Evolutionary conservation across 2,888 invertebrate genomes (phyloP).

Genomic region (Drosophila nigritarsus): DNA sequence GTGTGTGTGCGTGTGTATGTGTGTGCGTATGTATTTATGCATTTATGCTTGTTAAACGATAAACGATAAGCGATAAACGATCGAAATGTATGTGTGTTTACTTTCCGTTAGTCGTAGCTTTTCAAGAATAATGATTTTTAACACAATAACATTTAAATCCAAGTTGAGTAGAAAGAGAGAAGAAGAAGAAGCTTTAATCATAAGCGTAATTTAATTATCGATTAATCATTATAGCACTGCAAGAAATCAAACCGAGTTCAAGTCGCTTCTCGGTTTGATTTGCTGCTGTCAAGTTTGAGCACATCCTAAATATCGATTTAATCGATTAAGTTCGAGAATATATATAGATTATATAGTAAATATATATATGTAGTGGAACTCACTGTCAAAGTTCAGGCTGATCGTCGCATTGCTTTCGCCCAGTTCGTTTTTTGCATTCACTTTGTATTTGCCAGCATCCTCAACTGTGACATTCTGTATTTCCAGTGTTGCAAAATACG

Average conservation of each 20-base stretch:
- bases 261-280: neutral
- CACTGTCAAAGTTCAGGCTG: constrained; percentile 99
- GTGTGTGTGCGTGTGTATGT: neutral
- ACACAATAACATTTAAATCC: neutral
- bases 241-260: neutral
- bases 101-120: neutral
- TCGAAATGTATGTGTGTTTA: neutral
- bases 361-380: constrained; percentile 86
- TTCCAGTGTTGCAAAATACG: constrained; percentile 96
- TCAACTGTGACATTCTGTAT: constrained; percentile 97
- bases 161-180: neutral
- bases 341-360: neutral
- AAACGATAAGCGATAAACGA: too few species aligned
- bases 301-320: neutral
- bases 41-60: neutral
- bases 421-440: constrained; percentile 98
- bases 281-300: neutral
- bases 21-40: neutral
- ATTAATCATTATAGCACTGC: neutral
- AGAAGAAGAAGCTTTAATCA: neutral
- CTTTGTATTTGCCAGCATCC: constrained; percentile 98
- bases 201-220: neutral
- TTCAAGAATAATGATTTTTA: neutral
- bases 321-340: neutral
- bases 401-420: constrained; percentile 99